Base-by-base conservation (phyloP, 37 sponge, comb jelly and placozoan species). In the Chondrosia reniformis region DNA sequence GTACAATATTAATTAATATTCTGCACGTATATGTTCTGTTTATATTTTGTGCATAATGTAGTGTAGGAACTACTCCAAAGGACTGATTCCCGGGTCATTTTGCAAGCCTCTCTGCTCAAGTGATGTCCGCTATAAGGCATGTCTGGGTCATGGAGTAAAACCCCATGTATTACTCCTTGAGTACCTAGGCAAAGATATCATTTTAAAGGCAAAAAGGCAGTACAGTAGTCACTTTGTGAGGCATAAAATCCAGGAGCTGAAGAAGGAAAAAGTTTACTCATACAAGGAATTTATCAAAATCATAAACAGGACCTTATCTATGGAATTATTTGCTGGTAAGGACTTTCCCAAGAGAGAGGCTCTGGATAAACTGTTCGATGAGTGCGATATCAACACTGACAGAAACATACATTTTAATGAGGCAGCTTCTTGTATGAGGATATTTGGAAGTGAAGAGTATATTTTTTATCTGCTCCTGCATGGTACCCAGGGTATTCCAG, bases 91-190 rank as follows among this genome's bases (percentile, higher is more conserved):
- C 28, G 90, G 90, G 4, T 78, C 84, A 33, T 43, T 89, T 54
- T 89, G 90, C 37, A 45, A 64, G 30, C 72, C 78, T 15, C 63
- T 89, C 38, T 89, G 90, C 55, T 55, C 40, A 0, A 72, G 39
- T 21, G 75, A 77, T 28, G 52, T 89, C 0, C 25, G 39, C 4
- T 82, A 81, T 45, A 33, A n/a, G 44, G 62, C 52, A 33, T 89
- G 90, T 27, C 40, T 89, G 0, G 85, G 90, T 3, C 90, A 89
- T 78, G 84, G 82, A 30, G 86, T 82, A 12, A 85, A 81, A 37
- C 75, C 72, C 9, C 82, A 81, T 41, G 90, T 89, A 9, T 30
- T 89, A 41, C 21, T 55, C 37, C 83, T 81, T 7, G 37, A 55
- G 39, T 89, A 85, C 82, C 57, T 67, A 1, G 85, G 67, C 0